Evolutionary conservation across 1,140 invertebrate genomes (phyloP), one percentile per base, ranked within the genome.

Genomic region (Amyelois transitella): DNA sequence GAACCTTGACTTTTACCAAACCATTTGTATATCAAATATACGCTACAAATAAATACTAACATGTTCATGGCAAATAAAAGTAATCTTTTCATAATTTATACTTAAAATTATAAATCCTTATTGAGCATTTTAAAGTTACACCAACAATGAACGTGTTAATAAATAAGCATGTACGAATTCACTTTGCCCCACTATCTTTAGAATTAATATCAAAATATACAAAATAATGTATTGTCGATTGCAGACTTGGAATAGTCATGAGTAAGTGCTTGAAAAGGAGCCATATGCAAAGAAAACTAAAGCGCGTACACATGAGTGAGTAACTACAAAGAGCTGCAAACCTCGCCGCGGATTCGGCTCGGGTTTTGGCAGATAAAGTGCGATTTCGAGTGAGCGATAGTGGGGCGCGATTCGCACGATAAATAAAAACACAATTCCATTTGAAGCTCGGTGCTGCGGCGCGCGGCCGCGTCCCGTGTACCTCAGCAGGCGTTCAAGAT

Each of bases 371-470:
- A 77, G 80, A 81, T 80, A 83, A 77, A 85, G 75, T 77, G 78
- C 78, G 81, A 84, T 84, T 72, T 72, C 76, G 63, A 79, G 74
- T 81, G 80, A 81, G 73, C 74, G 80, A 86, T 86, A 88, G 69
- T 71, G 77, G 69, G 75, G 73, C 67, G 72, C 75, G 75, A 78
- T 86, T 86, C 82, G 78, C 80, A 85, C 83, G 81, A 86, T 86
- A 88, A 88, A 88, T 88, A 88, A 88, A 88, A 88, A 88, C 73
- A 88, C 81, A 88, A 86, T 87, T 86, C 84, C 81, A 87, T 86
- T 81, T 81, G 78, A 85, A 77, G 81, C 81, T 77, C 66, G 69
- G 69, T 66, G 76, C 66, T 78, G 81, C 70, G 73, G 75, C 67
- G 78, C 72, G 71, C 81, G 76, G 74, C 80, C 72, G 69, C 72